Evolutionary conservation across 2,797 vertebrate genomes (phyloP).

Genomic region (Scleropages formosus): DNA sequence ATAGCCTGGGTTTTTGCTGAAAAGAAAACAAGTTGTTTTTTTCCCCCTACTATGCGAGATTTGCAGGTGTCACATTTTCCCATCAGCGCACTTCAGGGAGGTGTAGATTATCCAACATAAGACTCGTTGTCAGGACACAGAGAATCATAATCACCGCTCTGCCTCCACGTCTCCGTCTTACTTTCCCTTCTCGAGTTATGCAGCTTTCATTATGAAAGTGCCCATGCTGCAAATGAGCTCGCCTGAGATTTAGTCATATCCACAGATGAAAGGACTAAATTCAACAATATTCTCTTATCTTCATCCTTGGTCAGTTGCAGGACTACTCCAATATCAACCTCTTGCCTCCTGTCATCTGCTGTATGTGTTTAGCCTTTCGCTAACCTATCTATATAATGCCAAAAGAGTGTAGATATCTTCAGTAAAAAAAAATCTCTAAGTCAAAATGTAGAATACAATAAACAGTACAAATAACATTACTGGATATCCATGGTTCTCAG

Average conservation of each 20-base stretch:
- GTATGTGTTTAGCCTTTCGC: background rate
- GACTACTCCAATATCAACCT: background rate
- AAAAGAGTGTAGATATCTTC: background rate
- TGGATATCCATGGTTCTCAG: background rate
- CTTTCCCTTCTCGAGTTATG: background rate
- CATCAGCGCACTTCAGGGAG: constrained; percentile 1
- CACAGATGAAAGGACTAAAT: background rate
- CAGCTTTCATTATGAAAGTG: background rate
- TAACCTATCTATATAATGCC: constrained; percentile 1
- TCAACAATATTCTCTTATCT: background rate
- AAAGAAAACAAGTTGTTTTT: background rate
- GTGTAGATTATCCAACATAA: background rate
- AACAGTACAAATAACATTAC: background rate
- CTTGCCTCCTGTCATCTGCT: background rate
- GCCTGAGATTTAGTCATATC: background rate
- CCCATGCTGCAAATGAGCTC: constrained; percentile 7
- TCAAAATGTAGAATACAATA: background rate
- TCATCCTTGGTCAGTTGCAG: background rate
- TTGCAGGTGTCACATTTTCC: background rate
- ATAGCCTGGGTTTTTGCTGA: background rate
- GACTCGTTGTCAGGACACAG: background rate
- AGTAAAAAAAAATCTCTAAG: background rate
- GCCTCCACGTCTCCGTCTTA: background rate
- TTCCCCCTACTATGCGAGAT: background rate
- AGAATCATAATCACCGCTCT: constrained; percentile 2